Percentiles rank a stretch among this genome's conserved stretches.
Conservation (phyloP, 2,113 vertebrate genomes). For the Alethe castanea region DNA sequence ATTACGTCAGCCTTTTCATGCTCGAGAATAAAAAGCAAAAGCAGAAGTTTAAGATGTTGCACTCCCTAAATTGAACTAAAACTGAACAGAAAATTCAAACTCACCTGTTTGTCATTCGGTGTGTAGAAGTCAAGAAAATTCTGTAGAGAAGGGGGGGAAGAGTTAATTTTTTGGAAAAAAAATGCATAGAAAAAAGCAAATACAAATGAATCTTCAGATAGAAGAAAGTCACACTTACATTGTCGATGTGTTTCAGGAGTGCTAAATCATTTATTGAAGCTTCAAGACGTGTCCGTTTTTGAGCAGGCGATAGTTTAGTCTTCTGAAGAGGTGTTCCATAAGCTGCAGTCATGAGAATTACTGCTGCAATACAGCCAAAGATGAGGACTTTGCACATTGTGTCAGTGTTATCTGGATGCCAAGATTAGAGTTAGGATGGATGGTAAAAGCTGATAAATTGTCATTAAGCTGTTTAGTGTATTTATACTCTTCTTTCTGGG, state of each 20-base stretch:
- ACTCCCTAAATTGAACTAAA: neutral
- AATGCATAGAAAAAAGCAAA: neutral
- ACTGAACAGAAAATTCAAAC: neutral
- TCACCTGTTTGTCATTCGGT: slow-evolving; percentile 11
- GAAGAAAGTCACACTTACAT: slow-evolving; percentile 61
- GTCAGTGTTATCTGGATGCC: slow-evolving; percentile 22
- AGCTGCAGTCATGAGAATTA: slow-evolving; percentile 31
- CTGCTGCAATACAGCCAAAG: slow-evolving; percentile 46
- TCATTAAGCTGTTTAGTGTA: slow-evolving; percentile 48
- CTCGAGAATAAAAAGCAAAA: neutral
- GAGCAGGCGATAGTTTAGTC: rapidly evolving
- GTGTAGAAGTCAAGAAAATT: slow-evolving; percentile 25
- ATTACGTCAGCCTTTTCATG: neutral
- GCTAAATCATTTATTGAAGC: neutral
- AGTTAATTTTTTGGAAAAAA: slow-evolving; percentile 8
- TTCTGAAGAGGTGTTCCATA: neutral
- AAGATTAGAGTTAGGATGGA: neutral
- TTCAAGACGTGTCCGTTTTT: rapidly evolving
- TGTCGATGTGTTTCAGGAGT: neutral
- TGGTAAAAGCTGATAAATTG: slow-evolving; percentile 36
- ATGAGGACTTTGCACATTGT: slow-evolving; percentile 63
- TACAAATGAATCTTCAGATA: neutral
- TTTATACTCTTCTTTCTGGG: slow-evolving; percentile 80
- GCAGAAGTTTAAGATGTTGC: neutral
- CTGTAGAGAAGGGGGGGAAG: slow-evolving; percentile 1